Base-by-base conservation (phyloP, 2,888 invertebrate genomes). In the Oscheius sp. region DNA sequence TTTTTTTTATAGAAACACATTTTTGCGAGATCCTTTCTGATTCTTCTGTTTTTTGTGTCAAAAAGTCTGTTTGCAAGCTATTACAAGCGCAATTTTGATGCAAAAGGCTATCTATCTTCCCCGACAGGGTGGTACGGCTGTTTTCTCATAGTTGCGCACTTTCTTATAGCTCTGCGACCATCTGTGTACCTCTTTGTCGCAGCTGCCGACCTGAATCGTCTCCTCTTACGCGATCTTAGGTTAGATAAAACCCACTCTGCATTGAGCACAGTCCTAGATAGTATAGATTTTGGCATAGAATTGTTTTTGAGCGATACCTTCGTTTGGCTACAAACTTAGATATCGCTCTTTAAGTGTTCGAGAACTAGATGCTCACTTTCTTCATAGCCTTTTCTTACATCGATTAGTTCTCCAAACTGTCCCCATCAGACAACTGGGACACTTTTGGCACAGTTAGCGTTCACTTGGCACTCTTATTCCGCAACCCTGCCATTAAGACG, bases 171-270 rank as follows among this genome's bases (percentile, higher is more conserved):
- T 29, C 47, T 29, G 48, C 9, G 33, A 55, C 68, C 68, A 68
- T 68, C 68, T 68, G 68, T 53, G 55, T 53, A 68, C 55, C 55
- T 35, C 55, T 68, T 66, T 68, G n/a, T 53, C 68, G n/a, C 68
- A 68, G 68, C 68, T 68, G 68, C 68, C 68, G 68, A 63, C 63
- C 53, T 21, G 42, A 68, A 68, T 68, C 68, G 68, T 68, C 68
- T 68, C 55, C 55, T 55, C 68, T 68, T 68, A 68, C 68, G 53
- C 53, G 3, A 53, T 53, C 33, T 32, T 29, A 21, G 29, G 57
- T 21, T 21, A 33, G 57, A 29, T 57, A 13, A 10, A 57, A 57
- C 57, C 42, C 57, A 57, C 13, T 57, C 57, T 57, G 57, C 57
- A 21, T 29, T 32, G 13, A 2, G 29, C 29, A 10, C 7, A 57